Conservation (phyloP, 2,797 vertebrate species). For the Octomys mimax region DNA sequence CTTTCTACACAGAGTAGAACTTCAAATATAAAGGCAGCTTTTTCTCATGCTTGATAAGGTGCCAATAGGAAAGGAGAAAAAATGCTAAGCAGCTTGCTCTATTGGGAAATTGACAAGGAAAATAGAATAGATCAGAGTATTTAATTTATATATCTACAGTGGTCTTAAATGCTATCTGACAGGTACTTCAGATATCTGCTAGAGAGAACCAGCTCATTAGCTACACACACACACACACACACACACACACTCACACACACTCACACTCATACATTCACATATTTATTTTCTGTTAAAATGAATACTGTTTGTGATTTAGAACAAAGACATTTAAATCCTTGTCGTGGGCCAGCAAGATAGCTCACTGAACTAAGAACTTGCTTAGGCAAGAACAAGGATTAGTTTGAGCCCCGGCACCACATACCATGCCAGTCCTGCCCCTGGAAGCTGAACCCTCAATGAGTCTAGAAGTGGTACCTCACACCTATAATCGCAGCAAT, state of each 20-base stretch:
- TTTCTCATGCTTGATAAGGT: not conserved
- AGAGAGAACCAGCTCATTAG: not conserved
- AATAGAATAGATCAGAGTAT: slow-evolving; percentile 41
- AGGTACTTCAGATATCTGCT: slow-evolving; percentile 11
- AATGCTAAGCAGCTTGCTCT: slow-evolving; percentile 31
- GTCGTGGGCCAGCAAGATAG: not conserved
- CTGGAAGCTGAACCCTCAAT: too few species aligned
- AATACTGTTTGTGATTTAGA: slow-evolving; percentile 49
- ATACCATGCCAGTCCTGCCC: too few species aligned
- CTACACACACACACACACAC: not conserved
- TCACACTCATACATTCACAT: not conserved
- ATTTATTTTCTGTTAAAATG: slow-evolving; percentile 3
- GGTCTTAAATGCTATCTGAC: slow-evolving; percentile 57
- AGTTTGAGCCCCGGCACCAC: too few species aligned
- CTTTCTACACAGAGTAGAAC: not conserved
- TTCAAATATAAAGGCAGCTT: not conserved
- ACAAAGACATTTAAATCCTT: slow-evolving; percentile 51
- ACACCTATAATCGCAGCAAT: too few species aligned
- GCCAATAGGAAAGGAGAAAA: not conserved
- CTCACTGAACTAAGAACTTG: too few species aligned
- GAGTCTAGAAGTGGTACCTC: too few species aligned
- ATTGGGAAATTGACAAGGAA: slow-evolving; percentile 45
- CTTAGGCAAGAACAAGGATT: too few species aligned
- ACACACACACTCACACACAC: not conserved
- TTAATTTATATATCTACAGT: slow-evolving; percentile 58